A percentile compares a stretch with the other conserved stretches of the same genome.
These are phyloP conservation scores for Porites lutea DNA, from an alignment of 64 coral and sea anemone species.

Conservation along the genomic window DNA sequence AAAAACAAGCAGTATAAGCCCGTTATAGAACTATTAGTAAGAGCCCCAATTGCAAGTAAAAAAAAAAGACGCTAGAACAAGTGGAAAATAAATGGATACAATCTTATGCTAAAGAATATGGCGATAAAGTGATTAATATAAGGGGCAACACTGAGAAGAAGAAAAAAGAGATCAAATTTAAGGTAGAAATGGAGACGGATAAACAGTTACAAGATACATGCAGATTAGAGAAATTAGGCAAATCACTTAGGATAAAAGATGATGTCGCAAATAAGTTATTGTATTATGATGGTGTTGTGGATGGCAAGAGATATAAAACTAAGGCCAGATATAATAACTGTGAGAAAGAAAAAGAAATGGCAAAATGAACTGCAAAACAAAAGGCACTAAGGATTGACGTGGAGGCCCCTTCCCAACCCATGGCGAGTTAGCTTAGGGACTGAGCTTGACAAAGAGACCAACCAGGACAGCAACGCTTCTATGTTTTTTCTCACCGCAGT, in stretches of 20 bases:
- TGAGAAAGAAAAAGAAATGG: constrained; percentile 18
- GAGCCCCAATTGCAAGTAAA: too few species aligned
- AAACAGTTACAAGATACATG: constrained; percentile 27
- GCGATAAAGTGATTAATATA: constrained; percentile 7
- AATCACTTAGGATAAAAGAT: constrained; percentile 23
- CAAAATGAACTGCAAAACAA: neutral
- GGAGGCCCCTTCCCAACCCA: too few species aligned
- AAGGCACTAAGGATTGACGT: neutral
- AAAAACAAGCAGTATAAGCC: neutral
- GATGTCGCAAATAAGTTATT: neutral
- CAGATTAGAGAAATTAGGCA: constrained; percentile 15
- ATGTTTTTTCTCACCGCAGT: too few species aligned
- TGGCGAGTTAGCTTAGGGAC: too few species aligned
- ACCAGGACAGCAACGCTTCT: too few species aligned
- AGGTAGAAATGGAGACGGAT: constrained; percentile 17
- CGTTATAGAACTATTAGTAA: constrained; percentile 21
- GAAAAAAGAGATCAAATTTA: constrained; percentile 17
- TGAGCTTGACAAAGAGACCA: too few species aligned
- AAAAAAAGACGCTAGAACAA: constrained; percentile 28
- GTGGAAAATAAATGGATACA: constrained; percentile 56
- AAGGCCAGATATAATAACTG: constrained; percentile 9
- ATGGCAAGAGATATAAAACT: neutral
- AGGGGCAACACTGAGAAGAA: neutral
- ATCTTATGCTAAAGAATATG: constrained; percentile 41
- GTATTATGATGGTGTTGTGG: neutral